A percentile compares a stretch with the other conserved stretches of the same genome.
phyloP scores from a whole-genome alignment of 1,140 invertebrate species.

The Dysdera silvatica region DNA sequence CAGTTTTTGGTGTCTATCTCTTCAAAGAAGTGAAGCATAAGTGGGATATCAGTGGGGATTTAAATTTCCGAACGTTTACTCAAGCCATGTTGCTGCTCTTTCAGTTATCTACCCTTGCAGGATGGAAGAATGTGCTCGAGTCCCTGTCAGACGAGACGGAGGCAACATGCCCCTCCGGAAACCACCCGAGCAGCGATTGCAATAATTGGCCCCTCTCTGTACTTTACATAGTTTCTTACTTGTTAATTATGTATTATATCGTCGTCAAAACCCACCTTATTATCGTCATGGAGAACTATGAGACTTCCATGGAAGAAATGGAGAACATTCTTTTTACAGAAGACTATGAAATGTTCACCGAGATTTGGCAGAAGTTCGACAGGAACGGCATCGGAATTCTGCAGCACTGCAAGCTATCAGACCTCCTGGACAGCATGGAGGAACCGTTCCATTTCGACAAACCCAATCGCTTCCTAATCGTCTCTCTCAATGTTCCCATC shows the following conservation, averaged over 20 bases:
- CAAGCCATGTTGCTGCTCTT: constrained; percentile 96
- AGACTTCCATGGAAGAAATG: constrained; percentile 90
- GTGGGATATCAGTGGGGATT: constrained; percentile 88
- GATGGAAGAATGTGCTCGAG: constrained; percentile 90
- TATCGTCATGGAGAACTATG: constrained; percentile 97
- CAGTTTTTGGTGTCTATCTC: constrained; percentile 98
- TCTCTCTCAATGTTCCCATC: constrained; percentile 96
- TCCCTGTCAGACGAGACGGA: constrained; percentile 92
- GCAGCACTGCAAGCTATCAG: constrained; percentile 80
- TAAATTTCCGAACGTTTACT: constrained; percentile 96
- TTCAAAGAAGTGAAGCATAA: constrained; percentile 91
- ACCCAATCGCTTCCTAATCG: constrained; percentile 97
- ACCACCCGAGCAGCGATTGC: constrained; percentile 80
- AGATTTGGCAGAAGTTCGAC: constrained; percentile 98
- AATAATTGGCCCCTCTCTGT: constrained; percentile 85
- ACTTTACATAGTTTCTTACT: constrained; percentile 85
- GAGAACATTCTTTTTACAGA: constrained; percentile 96
- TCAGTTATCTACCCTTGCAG: constrained; percentile 96
- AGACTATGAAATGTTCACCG: constrained; percentile 99
- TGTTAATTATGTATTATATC: constrained; percentile 95
- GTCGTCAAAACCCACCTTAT: constrained; percentile 99
- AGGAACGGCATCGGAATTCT: constrained; percentile 96
- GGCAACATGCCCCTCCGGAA: constrained; percentile 57
- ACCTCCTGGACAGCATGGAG: constrained; percentile 89
- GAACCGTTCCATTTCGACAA: constrained; percentile 91